These are phyloP conservation scores for Campylorhamphus procurvoides DNA, from an alignment of 2,113 vertebrate genomes.

Conservation along the genomic window DNA sequence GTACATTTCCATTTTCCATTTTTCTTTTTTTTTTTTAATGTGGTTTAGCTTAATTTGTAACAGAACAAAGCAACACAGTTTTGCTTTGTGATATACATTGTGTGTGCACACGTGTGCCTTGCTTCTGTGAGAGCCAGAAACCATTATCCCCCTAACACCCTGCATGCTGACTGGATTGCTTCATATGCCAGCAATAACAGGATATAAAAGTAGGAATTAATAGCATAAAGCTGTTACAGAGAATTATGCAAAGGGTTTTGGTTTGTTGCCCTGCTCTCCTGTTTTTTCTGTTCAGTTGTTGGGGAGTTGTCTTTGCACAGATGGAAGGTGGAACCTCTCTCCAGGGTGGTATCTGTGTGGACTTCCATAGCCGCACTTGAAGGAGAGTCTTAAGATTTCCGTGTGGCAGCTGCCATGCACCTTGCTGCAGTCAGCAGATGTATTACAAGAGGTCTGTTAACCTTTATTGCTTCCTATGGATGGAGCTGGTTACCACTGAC, in stretches of 20 bases:
- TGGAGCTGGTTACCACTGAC: constrained; percentile 66
- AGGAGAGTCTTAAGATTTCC: constrained; percentile 62
- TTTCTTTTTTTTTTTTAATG: neutral
- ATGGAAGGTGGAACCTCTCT: constrained; percentile 51
- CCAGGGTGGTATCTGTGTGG: constrained; percentile 58
- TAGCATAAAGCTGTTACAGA: neutral
- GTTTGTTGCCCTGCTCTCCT: constrained; percentile 65
- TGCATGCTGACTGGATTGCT: constrained; percentile 31
- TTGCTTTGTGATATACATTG: neutral
- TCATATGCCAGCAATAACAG: neutral
- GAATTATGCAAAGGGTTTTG: constrained; percentile 30
- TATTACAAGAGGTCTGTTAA: constrained; percentile 67
- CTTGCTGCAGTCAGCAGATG: constrained; percentile 65
- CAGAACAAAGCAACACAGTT: neutral
- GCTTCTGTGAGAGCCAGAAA: neutral
- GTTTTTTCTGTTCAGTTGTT: constrained; percentile 56
- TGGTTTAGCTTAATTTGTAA: neutral
- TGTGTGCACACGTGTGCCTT: neutral
- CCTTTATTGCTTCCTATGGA: constrained; percentile 68
- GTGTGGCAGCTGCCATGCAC: constrained; percentile 55
- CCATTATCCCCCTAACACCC: neutral
- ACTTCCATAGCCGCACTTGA: constrained; percentile 56
- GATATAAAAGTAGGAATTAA: neutral
- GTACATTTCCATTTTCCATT: neutral
- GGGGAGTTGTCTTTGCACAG: constrained; percentile 67